Evolutionary conservation across 1,140 invertebrate species (phyloP).

Genomic region (Triops longicaudatus): DNA sequence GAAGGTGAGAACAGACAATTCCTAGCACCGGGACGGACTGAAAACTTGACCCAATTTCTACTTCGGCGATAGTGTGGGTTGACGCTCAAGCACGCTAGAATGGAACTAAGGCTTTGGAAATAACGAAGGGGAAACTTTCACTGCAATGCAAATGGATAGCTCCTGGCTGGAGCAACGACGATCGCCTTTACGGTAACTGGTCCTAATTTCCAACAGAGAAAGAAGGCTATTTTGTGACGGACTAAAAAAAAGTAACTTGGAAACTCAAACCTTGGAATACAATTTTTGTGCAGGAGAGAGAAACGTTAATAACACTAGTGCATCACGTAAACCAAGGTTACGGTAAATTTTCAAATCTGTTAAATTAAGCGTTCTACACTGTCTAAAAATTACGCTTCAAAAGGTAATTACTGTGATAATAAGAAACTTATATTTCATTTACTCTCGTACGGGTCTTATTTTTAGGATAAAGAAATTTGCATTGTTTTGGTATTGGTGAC

Average conservation of each 20-base stretch:
- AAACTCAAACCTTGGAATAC: too few species aligned
- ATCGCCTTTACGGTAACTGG: background rate
- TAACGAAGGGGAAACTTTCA: constrained; percentile 11
- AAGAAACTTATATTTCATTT: too few species aligned
- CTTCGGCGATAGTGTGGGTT: constrained; percentile 6
- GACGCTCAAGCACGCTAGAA: constrained; percentile 5
- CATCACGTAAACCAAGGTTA: too few species aligned
- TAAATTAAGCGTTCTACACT: too few species aligned
- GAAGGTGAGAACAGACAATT: constrained; percentile 3
- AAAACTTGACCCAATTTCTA: constrained; percentile 10
- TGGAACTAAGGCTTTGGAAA: background rate
- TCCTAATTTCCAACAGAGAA: background rate
- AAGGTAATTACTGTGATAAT: too few species aligned
- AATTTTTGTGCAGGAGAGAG: too few species aligned
- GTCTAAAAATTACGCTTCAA: too few species aligned
- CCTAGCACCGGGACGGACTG: background rate
- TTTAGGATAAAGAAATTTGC: background rate
- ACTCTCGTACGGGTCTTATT: too few species aligned
- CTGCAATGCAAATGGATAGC: background rate
- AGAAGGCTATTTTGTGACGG: too few species aligned
- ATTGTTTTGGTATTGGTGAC: background rate
- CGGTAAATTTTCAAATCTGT: too few species aligned
- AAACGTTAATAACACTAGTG: too few species aligned
- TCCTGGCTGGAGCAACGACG: background rate
- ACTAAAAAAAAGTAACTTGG: too few species aligned